Base-by-base conservation (phyloP, 2,888 invertebrate genomes). In the Gari tellinella region DNA sequence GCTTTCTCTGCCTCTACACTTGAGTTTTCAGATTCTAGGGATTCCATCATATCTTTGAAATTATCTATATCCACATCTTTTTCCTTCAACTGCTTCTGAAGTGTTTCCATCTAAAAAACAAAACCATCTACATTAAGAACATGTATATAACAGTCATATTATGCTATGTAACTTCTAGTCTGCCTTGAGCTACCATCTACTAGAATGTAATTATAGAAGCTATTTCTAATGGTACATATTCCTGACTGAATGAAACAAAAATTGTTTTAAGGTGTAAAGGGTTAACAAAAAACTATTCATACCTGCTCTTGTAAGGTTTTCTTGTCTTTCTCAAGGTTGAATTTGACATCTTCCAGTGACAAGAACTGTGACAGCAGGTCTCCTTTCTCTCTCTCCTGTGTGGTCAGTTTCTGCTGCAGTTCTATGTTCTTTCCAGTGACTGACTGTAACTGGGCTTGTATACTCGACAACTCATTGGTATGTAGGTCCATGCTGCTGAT, bases 1-100 rank as follows among this genome's bases (percentile, higher is more conserved):
- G 40, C 37, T 21, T 85, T 86, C n/a, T 81, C 81, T 23, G 61
- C 53, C 63, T 84, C 82, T 23, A 83, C 49, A 19, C 72, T 66
- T 12, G 70, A 55, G 51, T 82, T 77, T 60, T 88, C 87, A 69
- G 81, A 82, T 53, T 87, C 86, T 46, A 86, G 51, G 1, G 84
- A 78, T 61, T 88, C 86, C 70, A 88, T 81, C 15, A 74, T 73
- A 69, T 85, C 86, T 67, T 87, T 82, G 14, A 83, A 77, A n/a
- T 79, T 83, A 5, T 84, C 86, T 21, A 83, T 49, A 31, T 80
- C 81, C 14, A 66, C 57, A 25, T 78, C 68, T 15, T 67, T 15
- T 7, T 69, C 63, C 48, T 75, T 77, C 21, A 68, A 3, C 37
- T 78, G 63, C 26, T 69, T 70, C 31, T 72, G 38, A 37, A 76